A percentile compares a stretch with the other conserved stretches of the same genome.
Conservation (phyloP, 1,140 invertebrate genomes). For the Laodelphax striatellus region DNA sequence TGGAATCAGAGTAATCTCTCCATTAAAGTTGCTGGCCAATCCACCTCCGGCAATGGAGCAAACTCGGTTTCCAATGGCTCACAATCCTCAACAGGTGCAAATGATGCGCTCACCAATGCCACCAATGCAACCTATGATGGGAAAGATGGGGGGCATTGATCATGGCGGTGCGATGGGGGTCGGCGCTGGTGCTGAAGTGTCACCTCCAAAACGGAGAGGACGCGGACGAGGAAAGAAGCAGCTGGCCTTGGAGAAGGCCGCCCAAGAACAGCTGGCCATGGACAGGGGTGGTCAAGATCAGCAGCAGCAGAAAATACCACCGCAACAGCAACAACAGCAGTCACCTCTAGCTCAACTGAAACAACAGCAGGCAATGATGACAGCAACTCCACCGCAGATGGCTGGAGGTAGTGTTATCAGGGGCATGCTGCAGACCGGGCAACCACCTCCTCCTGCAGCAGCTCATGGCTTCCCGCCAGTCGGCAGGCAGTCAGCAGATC, state of each 20-base stretch:
- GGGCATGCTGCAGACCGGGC: constrained; percentile 30
- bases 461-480: constrained; percentile 29
- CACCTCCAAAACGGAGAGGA: constrained; percentile 36
- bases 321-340: no score
- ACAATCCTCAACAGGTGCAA: neutral
- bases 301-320: neutral
- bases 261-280: constrained; percentile 11
- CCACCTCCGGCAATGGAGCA: constrained; percentile 9
- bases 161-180: no score
- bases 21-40: constrained; percentile 13
- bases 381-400: neutral
- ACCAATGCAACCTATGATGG: neutral
- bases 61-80: neutral
- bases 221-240: constrained; percentile 45
- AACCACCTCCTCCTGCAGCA: constrained; percentile 19
- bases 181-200: constrained; percentile 13
- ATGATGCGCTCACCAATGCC: neutral
- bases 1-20: constrained; percentile 11
- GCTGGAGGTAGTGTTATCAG: constrained; percentile 11
- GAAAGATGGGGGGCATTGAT: neutral
- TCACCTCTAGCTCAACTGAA: no score
- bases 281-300: neutral
- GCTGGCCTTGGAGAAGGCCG: constrained; percentile 36
- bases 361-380: no score
- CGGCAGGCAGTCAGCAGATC: constrained; percentile 9